Conservation (phyloP, 2,113 vertebrate species). For the Isurus oxyrinchus region DNA sequence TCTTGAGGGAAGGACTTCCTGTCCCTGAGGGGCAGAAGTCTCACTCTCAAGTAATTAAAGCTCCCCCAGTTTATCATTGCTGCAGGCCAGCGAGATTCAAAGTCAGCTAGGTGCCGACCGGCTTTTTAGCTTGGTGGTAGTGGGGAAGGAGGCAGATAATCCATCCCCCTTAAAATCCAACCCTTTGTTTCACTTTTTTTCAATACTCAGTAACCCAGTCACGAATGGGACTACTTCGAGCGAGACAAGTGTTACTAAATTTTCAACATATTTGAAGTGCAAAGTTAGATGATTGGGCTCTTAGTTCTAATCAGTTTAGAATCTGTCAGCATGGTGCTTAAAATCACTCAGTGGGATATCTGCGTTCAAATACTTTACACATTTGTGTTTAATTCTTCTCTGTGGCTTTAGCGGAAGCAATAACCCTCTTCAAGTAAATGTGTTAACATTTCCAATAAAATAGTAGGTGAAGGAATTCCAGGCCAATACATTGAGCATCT, state of each 20-base stretch:
- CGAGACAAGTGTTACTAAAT: neutral
- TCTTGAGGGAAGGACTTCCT: too few relatives aligned
- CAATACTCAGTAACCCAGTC: neutral
- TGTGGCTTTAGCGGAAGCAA: neutral
- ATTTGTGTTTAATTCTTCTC: constrained; percentile 21
- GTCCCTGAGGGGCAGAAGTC: too few relatives aligned
- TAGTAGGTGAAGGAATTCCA: neutral
- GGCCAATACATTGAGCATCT: neutral
- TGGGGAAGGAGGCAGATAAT: too few relatives aligned
- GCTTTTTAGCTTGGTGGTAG: too few relatives aligned
- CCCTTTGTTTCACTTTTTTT: neutral
- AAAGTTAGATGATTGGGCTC: neutral
- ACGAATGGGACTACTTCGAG: neutral
- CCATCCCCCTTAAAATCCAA: too few relatives aligned
- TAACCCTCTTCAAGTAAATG: neutral
- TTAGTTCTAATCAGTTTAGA: neutral
- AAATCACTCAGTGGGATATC: neutral
- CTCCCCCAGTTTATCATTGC: too few relatives aligned
- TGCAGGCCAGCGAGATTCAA: too few relatives aligned
- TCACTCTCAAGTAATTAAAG: too few relatives aligned
- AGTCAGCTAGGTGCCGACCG: too few relatives aligned
- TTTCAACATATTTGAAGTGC: neutral
- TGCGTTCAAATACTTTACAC: neutral
- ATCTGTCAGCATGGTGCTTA: neutral
- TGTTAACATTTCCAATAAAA: constrained; percentile 20